phyloP scores from a whole-genome alignment of 2,888 invertebrate species.

The Lysandra bellargus region DNA sequence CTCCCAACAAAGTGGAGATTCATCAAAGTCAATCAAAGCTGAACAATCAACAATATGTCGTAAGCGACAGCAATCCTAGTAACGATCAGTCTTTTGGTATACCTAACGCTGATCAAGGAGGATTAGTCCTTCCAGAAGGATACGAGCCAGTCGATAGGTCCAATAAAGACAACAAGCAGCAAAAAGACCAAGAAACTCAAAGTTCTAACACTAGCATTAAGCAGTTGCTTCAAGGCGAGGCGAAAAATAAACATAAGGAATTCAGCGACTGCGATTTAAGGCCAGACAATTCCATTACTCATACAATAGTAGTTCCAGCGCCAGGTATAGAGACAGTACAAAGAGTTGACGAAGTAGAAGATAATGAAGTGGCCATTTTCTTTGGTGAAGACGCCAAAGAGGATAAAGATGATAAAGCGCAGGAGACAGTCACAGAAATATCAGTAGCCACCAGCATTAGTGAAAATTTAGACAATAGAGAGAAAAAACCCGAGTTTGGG shows the following conservation, averaged over 20 bases:
- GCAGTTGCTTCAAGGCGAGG: conserved; percentile 48
- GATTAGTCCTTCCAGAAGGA: conserved; percentile 64
- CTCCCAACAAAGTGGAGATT: conserved; percentile 32
- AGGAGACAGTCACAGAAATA: conserved; percentile 69
- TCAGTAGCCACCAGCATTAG: conserved; percentile 74
- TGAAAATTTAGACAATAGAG: conserved; percentile 53
- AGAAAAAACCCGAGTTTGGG: conserved; percentile 53
- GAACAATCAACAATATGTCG: conserved; percentile 9
- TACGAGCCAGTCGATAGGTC: conserved; percentile 69
- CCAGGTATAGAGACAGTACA: conserved; percentile 52
- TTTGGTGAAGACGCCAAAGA: conserved; percentile 58
- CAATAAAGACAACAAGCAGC: conserved; percentile 41
- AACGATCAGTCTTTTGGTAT: conserved; percentile 35
- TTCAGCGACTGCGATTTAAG: conserved; percentile 63
- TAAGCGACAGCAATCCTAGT: not conserved
- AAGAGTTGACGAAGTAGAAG: conserved; percentile 68
- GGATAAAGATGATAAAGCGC: conserved; percentile 43
- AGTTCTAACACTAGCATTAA: conserved; percentile 51
- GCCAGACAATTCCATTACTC: conserved; percentile 67
- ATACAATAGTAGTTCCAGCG: conserved; percentile 66
- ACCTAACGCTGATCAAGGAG: conserved; percentile 50
- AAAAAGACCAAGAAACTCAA: conserved; percentile 56
- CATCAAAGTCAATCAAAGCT: conserved; percentile 29
- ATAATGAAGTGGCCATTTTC: conserved; percentile 82
- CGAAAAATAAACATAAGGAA: conserved; percentile 47